Percentiles rank a stretch among this genome's conserved stretches.
These are phyloP conservation scores for Platycheirus rosarum DNA, from an alignment of 2,888 invertebrate genomes.

Conservation along the genomic window DNA sequence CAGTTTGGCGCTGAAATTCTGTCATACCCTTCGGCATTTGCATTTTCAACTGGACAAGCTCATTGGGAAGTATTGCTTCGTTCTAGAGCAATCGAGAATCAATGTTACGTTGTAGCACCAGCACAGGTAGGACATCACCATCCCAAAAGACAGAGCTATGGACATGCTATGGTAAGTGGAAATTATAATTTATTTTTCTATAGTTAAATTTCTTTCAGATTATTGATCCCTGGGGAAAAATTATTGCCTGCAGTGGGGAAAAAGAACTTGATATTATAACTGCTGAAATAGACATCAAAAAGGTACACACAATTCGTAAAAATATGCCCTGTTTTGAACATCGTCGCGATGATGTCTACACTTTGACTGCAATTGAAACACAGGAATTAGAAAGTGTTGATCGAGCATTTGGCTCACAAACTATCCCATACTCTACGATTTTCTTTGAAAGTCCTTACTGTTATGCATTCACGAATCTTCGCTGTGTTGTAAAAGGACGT, in stretches of 20 bases:
- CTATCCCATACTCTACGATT: conserved; percentile 84
- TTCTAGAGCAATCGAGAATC: conserved; percentile 96
- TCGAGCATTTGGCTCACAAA: conserved; percentile 77
- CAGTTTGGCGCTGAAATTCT: conserved; percentile 92
- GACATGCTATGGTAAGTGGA: conserved; percentile 87
- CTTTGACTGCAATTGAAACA: conserved; percentile 84
- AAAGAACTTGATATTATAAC: conserved; percentile 85
- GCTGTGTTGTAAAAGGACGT: conserved; percentile 91
- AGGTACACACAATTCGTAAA: conserved; percentile 86
- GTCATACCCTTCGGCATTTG: conserved; percentile 97
- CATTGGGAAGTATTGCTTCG: conserved; percentile 96
- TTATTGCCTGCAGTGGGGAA: conserved; percentile 89
- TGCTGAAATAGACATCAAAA: conserved; percentile 88
- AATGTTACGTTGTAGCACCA: conserved; percentile 97
- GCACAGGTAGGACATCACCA: conserved; percentile 96
- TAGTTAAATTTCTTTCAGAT: conserved; percentile 60
- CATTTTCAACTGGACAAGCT: conserved; percentile 93
- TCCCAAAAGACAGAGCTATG: conserved; percentile 92
- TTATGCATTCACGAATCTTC: conserved; percentile 94
- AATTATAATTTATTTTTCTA: not conserved
- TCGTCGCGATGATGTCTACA: conserved; percentile 85
- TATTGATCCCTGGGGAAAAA: conserved; percentile 95
- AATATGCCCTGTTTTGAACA: conserved; percentile 95
- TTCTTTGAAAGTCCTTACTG: conserved; percentile 88
- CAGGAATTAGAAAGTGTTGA: conserved; percentile 71